Evolutionary conservation across 2,888 invertebrate species (phyloP), one percentile per base, ranked within the genome.

Genomic region (Melieria omissa): DNA sequence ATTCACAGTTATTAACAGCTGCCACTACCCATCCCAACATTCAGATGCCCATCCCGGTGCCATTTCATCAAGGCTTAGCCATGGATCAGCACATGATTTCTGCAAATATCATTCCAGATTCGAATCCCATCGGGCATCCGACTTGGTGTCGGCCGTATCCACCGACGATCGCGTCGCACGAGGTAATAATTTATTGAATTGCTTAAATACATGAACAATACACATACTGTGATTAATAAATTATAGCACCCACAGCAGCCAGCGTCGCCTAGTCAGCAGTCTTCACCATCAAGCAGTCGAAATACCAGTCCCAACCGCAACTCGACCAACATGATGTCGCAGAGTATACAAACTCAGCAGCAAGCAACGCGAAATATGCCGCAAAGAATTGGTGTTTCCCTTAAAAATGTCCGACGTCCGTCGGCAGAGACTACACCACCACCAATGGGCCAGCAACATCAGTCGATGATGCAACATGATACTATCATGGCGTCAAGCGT

Each of bases 201-300:
- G 55, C 55, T 29, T 61, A 61, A 7, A 61, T 62, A 62, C n/a
- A 62, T 62, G 47, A 45, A 52, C 10, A 49, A 12, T 49, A 49
- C 2, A 49, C 10, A 12, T 47, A 58, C 12, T 14, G 55, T 67
- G 41, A 63, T 55, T 57, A 42, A 61, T 46, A 74, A 60, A 65
- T 72, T 61, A 70, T 73, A 78, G 80, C 82, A 89, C 81, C 90
- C 90, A 62, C 88, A 89, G 10, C 86, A 84, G 77, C 90, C 93
- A 66, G 87, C 91, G 74, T 93, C 94, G 64, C 93, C 94, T 10
- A 92, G 91, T 81, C 91, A 91, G 78, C 90, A 91, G 79, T 92
- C 93, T 66, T 94, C 95, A 60, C 94, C 95, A 61, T 92, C 92
- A 74, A 93, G 93, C 83, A 94, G 94, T 80, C 90, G 93, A 80